These are phyloP conservation scores for Erythrocercus mccallii DNA, from an alignment of 2,113 vertebrate genomes.

Conservation along the genomic window DNA sequence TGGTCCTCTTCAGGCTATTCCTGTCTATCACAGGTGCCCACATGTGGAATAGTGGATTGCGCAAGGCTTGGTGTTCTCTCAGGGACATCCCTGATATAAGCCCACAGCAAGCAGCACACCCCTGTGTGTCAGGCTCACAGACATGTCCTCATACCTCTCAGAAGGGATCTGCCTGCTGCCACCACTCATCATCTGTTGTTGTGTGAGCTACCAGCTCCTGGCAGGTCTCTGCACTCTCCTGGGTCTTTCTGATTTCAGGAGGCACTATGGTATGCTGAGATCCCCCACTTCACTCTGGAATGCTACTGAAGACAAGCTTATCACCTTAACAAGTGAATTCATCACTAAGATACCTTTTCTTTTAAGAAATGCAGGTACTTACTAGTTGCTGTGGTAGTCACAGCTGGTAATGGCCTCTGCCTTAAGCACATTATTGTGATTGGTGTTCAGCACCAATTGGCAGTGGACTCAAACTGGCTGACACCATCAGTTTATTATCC, in stretches of 20 bases:
- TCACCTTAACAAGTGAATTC: neutral
- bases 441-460: neutral
- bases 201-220: neutral
- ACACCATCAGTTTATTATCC: neutral
- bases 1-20: neutral
- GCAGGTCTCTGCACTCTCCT: neutral
- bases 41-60: no score
- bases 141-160: no score
- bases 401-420: neutral
- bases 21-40: neutral
- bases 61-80: neutral
- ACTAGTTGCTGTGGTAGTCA: neutral
- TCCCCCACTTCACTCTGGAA: neutral
- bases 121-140: neutral
- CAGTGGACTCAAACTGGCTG: neutral
- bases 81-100: fast-evolving
- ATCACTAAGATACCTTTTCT: neutral
- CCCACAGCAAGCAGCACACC: neutral
- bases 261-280: no score
- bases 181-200: neutral
- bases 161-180: neutral
- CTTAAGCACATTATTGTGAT: neutral
- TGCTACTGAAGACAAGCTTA: neutral
- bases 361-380: neutral
- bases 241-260: neutral